phyloP scores from a whole-genome alignment of 2,888 invertebrate species.

The Dryobota labecula region DNA sequence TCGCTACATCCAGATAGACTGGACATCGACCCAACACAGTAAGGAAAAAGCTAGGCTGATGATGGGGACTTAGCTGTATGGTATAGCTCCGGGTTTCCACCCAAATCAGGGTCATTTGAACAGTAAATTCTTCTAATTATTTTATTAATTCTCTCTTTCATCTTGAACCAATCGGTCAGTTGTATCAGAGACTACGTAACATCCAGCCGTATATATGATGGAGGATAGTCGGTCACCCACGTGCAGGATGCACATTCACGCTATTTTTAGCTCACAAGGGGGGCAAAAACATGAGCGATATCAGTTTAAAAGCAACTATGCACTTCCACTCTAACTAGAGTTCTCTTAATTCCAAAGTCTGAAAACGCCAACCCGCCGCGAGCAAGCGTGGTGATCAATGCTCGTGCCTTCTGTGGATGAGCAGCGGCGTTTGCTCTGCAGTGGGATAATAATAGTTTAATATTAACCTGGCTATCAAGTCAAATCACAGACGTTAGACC shows the following conservation, averaged over 20 bases:
- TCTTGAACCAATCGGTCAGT: not conserved
- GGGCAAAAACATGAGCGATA: slow-evolving; percentile 23
- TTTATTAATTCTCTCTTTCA: too few relatives aligned
- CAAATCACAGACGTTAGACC: too few relatives aligned
- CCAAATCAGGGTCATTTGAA: slow-evolving; percentile 1
- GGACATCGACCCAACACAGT: not conserved
- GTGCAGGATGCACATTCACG: slow-evolving; percentile 56
- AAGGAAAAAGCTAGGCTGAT: not conserved
- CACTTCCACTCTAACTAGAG: slow-evolving; percentile 14
- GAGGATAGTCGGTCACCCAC: slow-evolving; percentile 41
- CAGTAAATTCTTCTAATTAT: too few relatives aligned
- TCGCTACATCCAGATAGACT: not conserved
- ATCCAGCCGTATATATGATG: slow-evolving; percentile 32
- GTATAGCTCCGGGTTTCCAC: not conserved
- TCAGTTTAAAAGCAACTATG: slow-evolving; percentile 28
- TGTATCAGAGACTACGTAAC: slow-evolving; percentile 34
- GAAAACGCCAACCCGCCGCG: not conserved
- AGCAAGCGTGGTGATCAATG: not conserved
- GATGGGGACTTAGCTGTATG: not conserved
- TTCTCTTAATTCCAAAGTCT: not conserved
- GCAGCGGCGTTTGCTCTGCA: not conserved
- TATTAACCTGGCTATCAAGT: too few relatives aligned
- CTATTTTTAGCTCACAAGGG: slow-evolving; percentile 45
- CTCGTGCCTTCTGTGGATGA: not conserved
- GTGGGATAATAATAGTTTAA: too few relatives aligned